Evolutionary conservation across 2,797 vertebrate species (phyloP).

Genomic region (Rhinoraja longicauda): DNA sequence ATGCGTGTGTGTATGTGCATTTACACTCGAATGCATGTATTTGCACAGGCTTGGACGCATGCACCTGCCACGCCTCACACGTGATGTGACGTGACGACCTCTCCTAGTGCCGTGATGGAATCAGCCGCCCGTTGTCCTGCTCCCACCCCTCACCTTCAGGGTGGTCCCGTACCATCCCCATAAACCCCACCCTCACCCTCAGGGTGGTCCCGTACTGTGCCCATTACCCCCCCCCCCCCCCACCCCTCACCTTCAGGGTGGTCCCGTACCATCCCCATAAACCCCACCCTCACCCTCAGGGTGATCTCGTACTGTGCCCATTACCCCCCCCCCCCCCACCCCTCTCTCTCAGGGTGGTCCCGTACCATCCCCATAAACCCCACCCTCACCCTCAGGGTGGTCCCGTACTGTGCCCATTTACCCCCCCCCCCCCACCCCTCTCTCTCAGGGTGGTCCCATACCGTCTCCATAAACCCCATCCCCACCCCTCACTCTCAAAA

Average conservation of each 20-base stretch:
- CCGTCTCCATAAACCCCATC: neutral
- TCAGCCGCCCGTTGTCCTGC: neutral
- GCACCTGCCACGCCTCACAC: neutral
- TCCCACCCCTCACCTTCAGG: too few relatives aligned
- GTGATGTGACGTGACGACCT: neutral
- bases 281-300: neutral
- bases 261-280: neutral
- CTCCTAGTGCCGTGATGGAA: neutral
- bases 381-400: neutral
- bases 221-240: too few relatives aligned
- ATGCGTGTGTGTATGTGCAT: neutral
- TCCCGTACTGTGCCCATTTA: too few relatives aligned
- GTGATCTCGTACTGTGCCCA: too few relatives aligned
- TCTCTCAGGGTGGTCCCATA: neutral
- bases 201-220: too few relatives aligned
- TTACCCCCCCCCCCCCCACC: too few relatives aligned
- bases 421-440: too few relatives aligned
- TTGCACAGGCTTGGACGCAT: neutral
- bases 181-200: neutral
- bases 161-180: neutral
- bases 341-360: too few relatives aligned
- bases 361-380: neutral
- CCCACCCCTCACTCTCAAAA: too few relatives aligned
- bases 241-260: too few relatives aligned
- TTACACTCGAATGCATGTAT: neutral